Evolutionary conservation across 2,888 invertebrate genomes (phyloP).

Genomic region (Eilema griseolum): DNA sequence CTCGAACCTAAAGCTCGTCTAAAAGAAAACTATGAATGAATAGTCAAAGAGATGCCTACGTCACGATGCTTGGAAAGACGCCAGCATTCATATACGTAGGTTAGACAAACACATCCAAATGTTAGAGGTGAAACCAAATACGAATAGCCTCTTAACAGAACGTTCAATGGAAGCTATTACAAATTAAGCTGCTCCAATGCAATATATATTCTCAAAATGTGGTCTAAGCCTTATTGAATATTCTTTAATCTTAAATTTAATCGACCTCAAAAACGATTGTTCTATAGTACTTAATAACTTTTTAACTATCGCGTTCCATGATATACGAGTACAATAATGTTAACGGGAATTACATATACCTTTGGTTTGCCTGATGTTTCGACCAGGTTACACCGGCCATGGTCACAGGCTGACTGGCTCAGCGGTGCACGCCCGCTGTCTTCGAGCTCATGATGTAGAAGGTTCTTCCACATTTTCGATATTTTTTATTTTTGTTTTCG

Average conservation of each 20-base stretch:
- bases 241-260: not conserved
- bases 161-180: slow-evolving; percentile 15
- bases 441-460: no score
- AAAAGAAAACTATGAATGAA: slow-evolving; percentile 71
- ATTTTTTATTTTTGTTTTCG: no score
- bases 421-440: no score
- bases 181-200: not conserved
- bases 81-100: slow-evolving; percentile 66
- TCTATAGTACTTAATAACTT: no score
- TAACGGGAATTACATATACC: no score
- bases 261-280: not conserved
- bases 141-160: slow-evolving; percentile 41
- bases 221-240: not conserved
- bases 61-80: slow-evolving; percentile 65
- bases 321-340: no score
- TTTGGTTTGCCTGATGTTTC: no score
- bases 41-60: slow-evolving; percentile 56
- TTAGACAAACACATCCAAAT: slow-evolving; percentile 63
- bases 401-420: no score
- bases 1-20: slow-evolving; percentile 15
- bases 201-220: not conserved
- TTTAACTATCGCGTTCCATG: no score
- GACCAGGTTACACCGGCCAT: no score
- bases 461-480: no score
- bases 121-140: slow-evolving; percentile 68